Percentiles rank a stretch among this genome's conserved stretches.
Evolutionary conservation across 1,140 invertebrate genomes (phyloP).

Genomic region (Philopotamus ludificatus): DNA sequence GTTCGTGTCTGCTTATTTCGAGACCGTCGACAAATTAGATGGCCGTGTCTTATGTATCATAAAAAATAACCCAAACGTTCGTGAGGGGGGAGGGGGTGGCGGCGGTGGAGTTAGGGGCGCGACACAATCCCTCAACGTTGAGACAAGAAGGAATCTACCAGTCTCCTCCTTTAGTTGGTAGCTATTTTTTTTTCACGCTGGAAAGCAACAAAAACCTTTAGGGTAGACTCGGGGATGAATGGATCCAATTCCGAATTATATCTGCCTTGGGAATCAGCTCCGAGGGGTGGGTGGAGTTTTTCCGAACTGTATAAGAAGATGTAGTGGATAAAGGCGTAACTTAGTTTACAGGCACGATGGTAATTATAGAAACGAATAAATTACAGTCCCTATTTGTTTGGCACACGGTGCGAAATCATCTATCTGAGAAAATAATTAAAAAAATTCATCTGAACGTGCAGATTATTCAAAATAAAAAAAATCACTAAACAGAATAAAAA

Average conservation of each 20-base stretch:
- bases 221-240: slow-evolving; percentile 49
- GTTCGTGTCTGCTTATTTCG: slow-evolving; percentile 2
- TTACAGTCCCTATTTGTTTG: too few species aligned
- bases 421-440: too few species aligned
- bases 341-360: slow-evolving; percentile 32
- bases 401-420: too few species aligned
- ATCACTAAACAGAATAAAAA: too few species aligned
- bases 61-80: slow-evolving; percentile 35
- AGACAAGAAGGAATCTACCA: slow-evolving; percentile 11
- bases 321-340: slow-evolving; percentile 40
- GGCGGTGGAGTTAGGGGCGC: not conserved
- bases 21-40: slow-evolving; percentile 38
- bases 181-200: slow-evolving; percentile 35
- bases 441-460: too few species aligned
- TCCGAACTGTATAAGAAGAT: slow-evolving; percentile 38
- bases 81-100: not conserved
- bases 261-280: slow-evolving; percentile 58
- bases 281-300: slow-evolving; percentile 17
- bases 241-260: slow-evolving; percentile 61
- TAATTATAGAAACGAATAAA: slow-evolving; percentile 38
- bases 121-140: slow-evolving; percentile 24
- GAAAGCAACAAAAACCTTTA: slow-evolving; percentile 38
- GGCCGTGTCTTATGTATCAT: slow-evolving; percentile 34
- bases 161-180: slow-evolving; percentile 18
- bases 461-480: too few species aligned